These are phyloP conservation scores for Amphipyra berbera DNA, from an alignment of 2,888 invertebrate species.

Conservation along the genomic window DNA sequence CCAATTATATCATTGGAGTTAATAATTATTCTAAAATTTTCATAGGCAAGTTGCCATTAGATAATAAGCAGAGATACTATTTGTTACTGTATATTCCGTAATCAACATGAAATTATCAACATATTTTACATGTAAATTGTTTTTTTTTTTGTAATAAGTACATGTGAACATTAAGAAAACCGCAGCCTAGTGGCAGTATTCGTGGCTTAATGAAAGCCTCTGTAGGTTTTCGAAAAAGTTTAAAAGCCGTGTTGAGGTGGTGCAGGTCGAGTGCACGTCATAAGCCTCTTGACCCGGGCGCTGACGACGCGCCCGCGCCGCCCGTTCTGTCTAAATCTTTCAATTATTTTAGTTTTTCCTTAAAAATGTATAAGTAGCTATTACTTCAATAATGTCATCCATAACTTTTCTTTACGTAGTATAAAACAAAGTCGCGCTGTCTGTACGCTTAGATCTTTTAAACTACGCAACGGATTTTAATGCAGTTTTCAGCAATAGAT, in stretches of 20 bases:
- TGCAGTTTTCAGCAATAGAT: too few species aligned
- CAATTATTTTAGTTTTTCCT: slow-evolving; percentile 49
- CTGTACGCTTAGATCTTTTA: too few species aligned
- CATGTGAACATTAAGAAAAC: slow-evolving; percentile 62
- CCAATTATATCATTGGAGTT: too few species aligned
- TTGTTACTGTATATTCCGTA: too few species aligned
- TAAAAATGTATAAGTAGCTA: background rate
- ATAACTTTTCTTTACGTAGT: too few species aligned
- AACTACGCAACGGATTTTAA: too few species aligned
- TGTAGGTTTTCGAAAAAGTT: slow-evolving; percentile 81
- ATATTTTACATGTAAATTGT: too few species aligned
- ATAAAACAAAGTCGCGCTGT: too few species aligned
- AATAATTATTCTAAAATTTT: too few species aligned
- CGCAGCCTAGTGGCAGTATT: slow-evolving; percentile 66
- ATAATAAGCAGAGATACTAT: too few species aligned
- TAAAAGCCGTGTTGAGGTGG: slow-evolving; percentile 80
- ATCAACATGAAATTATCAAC: too few species aligned
- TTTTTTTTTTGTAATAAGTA: slow-evolving; percentile 42
- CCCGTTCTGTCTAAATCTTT: slow-evolving; percentile 55
- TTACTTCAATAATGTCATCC: background rate
- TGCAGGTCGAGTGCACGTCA: slow-evolving; percentile 82
- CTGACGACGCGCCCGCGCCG: slow-evolving; percentile 47
- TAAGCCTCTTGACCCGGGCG: slow-evolving; percentile 82
- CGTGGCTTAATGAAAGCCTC: slow-evolving; percentile 81
- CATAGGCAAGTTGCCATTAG: too few species aligned